Percentiles rank a stretch among this genome's conserved stretches.
Conservation (phyloP, 2,113 vertebrate species). For the Brachypodius melanocephalos region DNA sequence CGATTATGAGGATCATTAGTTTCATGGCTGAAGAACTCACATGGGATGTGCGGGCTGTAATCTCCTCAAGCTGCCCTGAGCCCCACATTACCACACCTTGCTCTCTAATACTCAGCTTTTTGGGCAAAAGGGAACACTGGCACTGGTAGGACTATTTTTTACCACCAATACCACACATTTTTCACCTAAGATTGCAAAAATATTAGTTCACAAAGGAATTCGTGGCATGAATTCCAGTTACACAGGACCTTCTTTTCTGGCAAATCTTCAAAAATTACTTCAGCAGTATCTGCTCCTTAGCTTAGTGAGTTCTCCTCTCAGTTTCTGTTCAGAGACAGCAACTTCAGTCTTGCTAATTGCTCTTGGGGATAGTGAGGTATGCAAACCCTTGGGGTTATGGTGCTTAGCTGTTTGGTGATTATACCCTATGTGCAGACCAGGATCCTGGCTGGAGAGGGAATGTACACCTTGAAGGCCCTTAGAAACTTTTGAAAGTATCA, state of each 20-base stretch:
- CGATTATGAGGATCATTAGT: not conserved
- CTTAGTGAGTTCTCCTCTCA: not conserved
- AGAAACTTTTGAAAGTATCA: slow-evolving; percentile 11
- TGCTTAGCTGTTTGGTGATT: not conserved
- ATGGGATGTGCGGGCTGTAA: not conserved
- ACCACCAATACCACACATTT: not conserved
- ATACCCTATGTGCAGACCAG: not conserved
- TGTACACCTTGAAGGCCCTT: not conserved
- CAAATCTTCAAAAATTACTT: not conserved
- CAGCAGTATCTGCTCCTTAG: not conserved
- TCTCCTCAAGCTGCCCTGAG: not conserved
- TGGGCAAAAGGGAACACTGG: not conserved
- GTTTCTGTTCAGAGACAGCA: not conserved
- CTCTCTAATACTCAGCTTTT: not conserved
- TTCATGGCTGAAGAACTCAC: not conserved
- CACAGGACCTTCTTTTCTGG: not conserved
- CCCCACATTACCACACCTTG: rapidly evolving
- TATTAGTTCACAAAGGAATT: not conserved
- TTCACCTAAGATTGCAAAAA: not conserved
- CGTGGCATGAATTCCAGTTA: not conserved
- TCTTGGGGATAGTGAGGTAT: not conserved
- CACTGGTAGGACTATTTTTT: not conserved
- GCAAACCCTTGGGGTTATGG: not conserved
- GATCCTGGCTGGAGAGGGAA: not conserved
- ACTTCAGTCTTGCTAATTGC: not conserved